Evolutionary conservation across 1,140 invertebrate species (phyloP).

Genomic region (Tetramorium simillimum): DNA sequence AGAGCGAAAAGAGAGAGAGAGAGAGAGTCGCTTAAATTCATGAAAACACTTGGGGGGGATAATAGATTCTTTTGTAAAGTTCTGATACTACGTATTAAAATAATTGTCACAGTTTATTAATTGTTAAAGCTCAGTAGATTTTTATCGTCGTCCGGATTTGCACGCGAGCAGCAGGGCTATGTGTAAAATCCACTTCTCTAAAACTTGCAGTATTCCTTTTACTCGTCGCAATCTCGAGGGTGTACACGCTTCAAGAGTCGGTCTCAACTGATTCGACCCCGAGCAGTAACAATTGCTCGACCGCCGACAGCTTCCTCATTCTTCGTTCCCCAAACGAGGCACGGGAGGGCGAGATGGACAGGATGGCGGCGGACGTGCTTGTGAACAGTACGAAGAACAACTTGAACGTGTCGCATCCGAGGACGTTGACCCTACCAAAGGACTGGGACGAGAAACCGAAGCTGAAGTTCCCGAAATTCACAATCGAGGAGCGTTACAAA

Average conservation of each 20-base stretch:
- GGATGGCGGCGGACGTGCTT: constrained; percentile 35
- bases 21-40: background rate
- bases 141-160: background rate
- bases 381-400: constrained; percentile 63
- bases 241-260: constrained; percentile 64
- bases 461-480: constrained; percentile 80
- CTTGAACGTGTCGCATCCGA: constrained; percentile 78
- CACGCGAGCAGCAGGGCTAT: background rate
- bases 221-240: constrained; percentile 57
- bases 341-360: constrained; percentile 23
- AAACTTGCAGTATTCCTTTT: constrained; percentile 69
- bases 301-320: constrained; percentile 73
- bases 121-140: background rate
- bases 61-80: background rate
- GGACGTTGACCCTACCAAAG: constrained; percentile 67
- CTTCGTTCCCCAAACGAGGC: constrained; percentile 66
- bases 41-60: background rate
- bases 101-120: background rate
- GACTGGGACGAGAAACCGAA: constrained; percentile 78
- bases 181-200: constrained; percentile 1
- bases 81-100: background rate
- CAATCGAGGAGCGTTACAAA: constrained; percentile 80
- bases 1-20: no score
- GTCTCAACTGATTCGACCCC: constrained; percentile 64
- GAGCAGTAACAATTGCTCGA: constrained; percentile 73